Evolutionary conservation across 2,888 invertebrate genomes (phyloP).

Genomic region (Drosophila paucipuncta): DNA sequence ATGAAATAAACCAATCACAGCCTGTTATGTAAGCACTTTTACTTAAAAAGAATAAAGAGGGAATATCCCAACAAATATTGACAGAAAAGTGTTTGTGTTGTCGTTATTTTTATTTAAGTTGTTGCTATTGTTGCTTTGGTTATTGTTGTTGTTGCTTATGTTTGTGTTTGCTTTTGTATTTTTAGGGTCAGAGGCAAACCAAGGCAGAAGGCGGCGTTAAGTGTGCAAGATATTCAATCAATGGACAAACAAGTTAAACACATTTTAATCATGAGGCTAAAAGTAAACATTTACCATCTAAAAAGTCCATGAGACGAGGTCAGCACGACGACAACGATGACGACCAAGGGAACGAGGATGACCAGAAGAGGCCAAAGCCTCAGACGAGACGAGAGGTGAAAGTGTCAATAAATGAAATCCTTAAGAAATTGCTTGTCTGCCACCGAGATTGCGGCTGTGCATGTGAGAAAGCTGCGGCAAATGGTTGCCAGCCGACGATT

Average conservation of each 20-base stretch:
- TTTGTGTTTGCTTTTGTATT: conserved; percentile 26
- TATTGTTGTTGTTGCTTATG: conserved; percentile 10
- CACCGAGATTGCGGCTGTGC: conserved; percentile 28
- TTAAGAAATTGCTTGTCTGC: conserved; percentile 78
- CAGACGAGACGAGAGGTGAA: conserved; percentile 58
- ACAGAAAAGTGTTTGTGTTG: conserved; percentile 33
- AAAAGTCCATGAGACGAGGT: conserved; percentile 45
- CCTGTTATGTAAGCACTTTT: background rate
- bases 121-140: background rate
- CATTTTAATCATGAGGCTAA: conserved; percentile 78
- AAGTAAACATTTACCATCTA: conserved; percentile 74
- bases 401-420: conserved; percentile 81
- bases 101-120: conserved; percentile 15
- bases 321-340: conserved; percentile 16
- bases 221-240: conserved; percentile 67
- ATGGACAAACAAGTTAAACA: conserved; percentile 78
- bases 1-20: conserved; percentile 8
- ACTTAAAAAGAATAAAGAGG: background rate
- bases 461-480: conserved; percentile 37
- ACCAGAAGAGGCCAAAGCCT: conserved; percentile 33
- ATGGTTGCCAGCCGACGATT: conserved; percentile 58
- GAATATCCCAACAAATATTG: conserved; percentile 38
- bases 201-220: conserved; percentile 9
- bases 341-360: background rate
- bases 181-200: conserved; percentile 34